Evolutionary conservation across 2,888 invertebrate genomes (phyloP).

Genomic region (Philaethria dido): DNA sequence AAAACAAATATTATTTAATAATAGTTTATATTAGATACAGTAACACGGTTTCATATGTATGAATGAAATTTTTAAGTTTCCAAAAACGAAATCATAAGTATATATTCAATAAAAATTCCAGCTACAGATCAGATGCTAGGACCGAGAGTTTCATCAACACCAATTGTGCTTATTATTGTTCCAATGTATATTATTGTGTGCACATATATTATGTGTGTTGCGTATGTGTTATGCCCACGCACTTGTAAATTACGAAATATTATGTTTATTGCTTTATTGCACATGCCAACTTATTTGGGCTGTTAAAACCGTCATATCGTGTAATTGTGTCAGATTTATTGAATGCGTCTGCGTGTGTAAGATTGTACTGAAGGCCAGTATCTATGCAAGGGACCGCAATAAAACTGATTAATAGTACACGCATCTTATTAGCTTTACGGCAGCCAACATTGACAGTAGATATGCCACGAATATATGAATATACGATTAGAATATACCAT

Average conservation of each 20-base stretch:
- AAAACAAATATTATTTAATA: too few relatives aligned
- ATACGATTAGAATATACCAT: too few relatives aligned
- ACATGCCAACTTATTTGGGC: constrained; percentile 46
- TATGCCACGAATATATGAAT: too few relatives aligned
- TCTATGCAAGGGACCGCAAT: constrained; percentile 38
- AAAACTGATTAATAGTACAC: constrained; percentile 40
- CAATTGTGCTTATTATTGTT: constrained; percentile 40
- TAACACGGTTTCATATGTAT: too few relatives aligned
- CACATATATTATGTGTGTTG: constrained; percentile 10
- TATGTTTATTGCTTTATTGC: constrained; percentile 40
- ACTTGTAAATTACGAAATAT: constrained; percentile 37
- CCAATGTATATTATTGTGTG: constrained; percentile 30
- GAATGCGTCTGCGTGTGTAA: constrained; percentile 37
- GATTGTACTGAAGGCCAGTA: constrained; percentile 45
- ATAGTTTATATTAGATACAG: too few relatives aligned
- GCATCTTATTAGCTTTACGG: constrained; percentile 41
- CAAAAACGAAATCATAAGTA: not conserved
- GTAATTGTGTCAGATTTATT: constrained; percentile 46
- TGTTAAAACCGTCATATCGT: constrained; percentile 40
- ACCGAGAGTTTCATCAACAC: constrained; percentile 31
- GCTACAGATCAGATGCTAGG: constrained; percentile 19
- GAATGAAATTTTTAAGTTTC: too few relatives aligned
- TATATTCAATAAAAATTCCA: constrained; percentile 26
- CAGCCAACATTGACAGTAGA: constrained; percentile 27
- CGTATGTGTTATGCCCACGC: constrained; percentile 31